These are phyloP conservation scores for Drosophila rhopaloa DNA, from an alignment of 1,140 invertebrate species.

Conservation along the genomic window DNA sequence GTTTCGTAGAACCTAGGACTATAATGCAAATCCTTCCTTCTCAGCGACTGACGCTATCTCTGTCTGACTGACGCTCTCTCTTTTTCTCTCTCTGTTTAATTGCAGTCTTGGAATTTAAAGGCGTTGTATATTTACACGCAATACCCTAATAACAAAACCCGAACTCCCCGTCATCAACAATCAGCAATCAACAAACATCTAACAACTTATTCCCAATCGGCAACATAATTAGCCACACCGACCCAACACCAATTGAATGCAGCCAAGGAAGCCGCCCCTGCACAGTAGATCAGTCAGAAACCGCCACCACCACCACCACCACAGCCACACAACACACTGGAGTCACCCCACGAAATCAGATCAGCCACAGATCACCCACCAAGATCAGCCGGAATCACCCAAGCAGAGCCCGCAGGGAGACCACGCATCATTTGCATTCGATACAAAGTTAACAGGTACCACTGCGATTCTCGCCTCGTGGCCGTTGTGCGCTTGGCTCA, in stretches of 20 bases:
- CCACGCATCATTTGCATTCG: constrained; percentile 38
- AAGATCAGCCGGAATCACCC: constrained; percentile 13
- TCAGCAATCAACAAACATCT: constrained; percentile 15
- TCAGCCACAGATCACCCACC: constrained; percentile 16
- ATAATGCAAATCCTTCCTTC: constrained; percentile 2
- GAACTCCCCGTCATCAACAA: constrained; percentile 33
- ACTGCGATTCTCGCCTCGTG: constrained; percentile 40
- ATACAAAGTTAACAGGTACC: constrained; percentile 45
- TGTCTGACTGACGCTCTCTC: constrained; percentile 13
- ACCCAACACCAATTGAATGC: constrained; percentile 28
- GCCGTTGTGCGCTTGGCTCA: constrained; percentile 15
- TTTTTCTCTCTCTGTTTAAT: constrained; percentile 58
- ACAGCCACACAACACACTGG: background rate
- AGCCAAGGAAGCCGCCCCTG: constrained; percentile 30
- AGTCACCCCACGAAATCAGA: constrained; percentile 7
- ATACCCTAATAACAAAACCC: constrained; percentile 27
- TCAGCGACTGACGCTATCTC: constrained; percentile 13
- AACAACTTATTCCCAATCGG: constrained; percentile 25
- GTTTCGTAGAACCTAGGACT: background rate
- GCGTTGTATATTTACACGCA: constrained; percentile 31
- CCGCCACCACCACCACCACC: background rate
- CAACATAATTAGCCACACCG: constrained; percentile 14
- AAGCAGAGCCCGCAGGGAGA: constrained; percentile 11
- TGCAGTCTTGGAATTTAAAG: constrained; percentile 78
- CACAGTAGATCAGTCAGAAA: constrained; percentile 4